Conservation (phyloP, 2,113 vertebrate genomes). For the Callipepla squamata region DNA sequence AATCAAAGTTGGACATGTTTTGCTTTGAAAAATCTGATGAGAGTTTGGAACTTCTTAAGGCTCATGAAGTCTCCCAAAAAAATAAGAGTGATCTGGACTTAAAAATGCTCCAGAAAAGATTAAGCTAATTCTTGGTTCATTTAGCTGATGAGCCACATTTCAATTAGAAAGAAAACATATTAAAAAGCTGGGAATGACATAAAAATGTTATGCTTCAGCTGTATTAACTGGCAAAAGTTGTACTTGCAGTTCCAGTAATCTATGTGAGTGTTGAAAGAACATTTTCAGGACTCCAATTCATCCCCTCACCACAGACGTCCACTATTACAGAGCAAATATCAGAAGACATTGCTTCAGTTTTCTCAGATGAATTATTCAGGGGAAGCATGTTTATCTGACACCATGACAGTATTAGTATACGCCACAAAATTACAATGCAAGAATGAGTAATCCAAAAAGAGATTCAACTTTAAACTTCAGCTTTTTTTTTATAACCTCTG, state of each 20-base stretch:
- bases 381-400: neutral
- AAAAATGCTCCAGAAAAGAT: slow-evolving; percentile 17
- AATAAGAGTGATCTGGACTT: neutral
- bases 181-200: neutral
- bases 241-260: slow-evolving; percentile 31
- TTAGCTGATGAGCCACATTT: slow-evolving; percentile 45
- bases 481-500: neutral
- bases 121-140: neutral
- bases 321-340: slow-evolving; percentile 3
- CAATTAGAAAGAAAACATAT: slow-evolving; percentile 25
- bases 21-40: neutral
- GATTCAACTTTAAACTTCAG: neutral
- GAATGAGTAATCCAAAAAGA: neutral
- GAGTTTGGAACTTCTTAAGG: neutral
- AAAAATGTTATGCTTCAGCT: slow-evolving; percentile 46
- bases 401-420: neutral
- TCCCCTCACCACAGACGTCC: neutral
- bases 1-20: neutral
- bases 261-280: slow-evolving; percentile 33
- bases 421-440: neutral
- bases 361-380: neutral
- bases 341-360: slow-evolving; percentile 14
- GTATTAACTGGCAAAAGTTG: slow-evolving; percentile 39
- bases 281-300: slow-evolving; percentile 24
- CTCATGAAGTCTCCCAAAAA: neutral